Base-by-base conservation (phyloP, 2,888 invertebrate species). In the Phaonia tiefii region DNA sequence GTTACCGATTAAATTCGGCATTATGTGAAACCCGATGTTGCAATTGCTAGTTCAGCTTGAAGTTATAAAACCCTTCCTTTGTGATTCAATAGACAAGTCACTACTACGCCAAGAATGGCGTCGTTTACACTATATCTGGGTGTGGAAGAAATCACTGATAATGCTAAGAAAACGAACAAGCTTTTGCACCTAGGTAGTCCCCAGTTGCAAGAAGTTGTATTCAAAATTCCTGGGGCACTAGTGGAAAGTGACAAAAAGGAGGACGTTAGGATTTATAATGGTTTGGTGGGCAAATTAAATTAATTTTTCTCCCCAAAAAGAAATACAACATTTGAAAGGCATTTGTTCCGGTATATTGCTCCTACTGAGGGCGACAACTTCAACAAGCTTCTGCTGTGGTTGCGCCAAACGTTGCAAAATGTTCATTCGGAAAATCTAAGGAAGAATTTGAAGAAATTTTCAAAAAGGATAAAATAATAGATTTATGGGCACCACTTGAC, bases 281-380 rank as follows among this genome's bases (percentile, higher is more conserved):
- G 83, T 1, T 51, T 83, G 25, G 78, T 85, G 5, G 67, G 20
- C 4, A 84, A 67, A 46, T n/a, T n/a, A n/a, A n/a, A n/a, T n/a
- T n/a, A n/a, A n/a, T n/a, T n/a, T n/a, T n/a, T n/a, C n/a, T n/a
- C 82, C 20, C 84, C 84, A 51, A 67, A 82, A 54, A 83, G 82
- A 73, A 85, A 85, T 26, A 80, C 79, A 5, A 79, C 74, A 31
- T 84, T 84, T 31, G 87, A 89, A 83, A 66, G 87, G 10, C 86
- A 88, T 80, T 10, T 87, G 2, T 88, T 88, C 76, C 74, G 87
- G 1, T 69, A 84, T 11, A 71, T 86, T 22, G 49, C 39, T 10
- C 65, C 73, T 44, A 13, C 13, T 4, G 70, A 79, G 56, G 84
- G 79, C 0, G 88, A n/a, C n/a, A n/a, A n/a, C n/a, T 86, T 89